Conservation (phyloP, 2,113 vertebrate species). For the Rhinoptilus africanus region DNA sequence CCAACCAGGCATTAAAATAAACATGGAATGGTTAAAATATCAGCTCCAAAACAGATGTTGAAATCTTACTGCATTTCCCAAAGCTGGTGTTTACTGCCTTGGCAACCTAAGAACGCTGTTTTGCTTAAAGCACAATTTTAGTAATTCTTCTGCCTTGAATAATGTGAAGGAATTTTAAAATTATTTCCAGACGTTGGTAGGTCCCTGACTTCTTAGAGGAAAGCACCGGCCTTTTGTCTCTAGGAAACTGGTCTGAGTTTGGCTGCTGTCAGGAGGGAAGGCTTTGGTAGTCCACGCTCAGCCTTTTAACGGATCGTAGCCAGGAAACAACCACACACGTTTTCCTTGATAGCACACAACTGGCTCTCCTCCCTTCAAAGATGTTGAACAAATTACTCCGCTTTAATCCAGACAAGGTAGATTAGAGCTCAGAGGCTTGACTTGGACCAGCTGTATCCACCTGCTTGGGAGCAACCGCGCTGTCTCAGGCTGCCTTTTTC, state of each 20-base stretch:
- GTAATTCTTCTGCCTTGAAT: slow-evolving; percentile 69
- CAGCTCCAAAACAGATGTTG: slow-evolving; percentile 62
- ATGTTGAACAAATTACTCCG: slow-evolving; percentile 67
- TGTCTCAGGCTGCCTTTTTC: not conserved
- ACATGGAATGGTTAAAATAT: slow-evolving; percentile 32
- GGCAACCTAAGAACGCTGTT: slow-evolving; percentile 61
- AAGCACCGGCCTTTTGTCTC: slow-evolving; percentile 13
- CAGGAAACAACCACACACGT: slow-evolving; percentile 57
- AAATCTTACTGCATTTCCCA: slow-evolving; percentile 58
- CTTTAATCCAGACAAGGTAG: slow-evolving; percentile 72
- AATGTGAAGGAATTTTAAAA: slow-evolving; percentile 66
- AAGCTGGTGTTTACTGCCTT: slow-evolving; percentile 65
- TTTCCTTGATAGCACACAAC: slow-evolving; percentile 15
- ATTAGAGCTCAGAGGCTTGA: slow-evolving; percentile 53
- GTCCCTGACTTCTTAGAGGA: not conserved
- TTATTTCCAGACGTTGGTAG: slow-evolving; percentile 63
- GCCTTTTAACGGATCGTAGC: slow-evolving; percentile 19
- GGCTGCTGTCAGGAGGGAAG: slow-evolving; percentile 52
- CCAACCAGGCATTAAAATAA: slow-evolving; percentile 46
- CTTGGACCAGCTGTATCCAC: slow-evolving; percentile 39
- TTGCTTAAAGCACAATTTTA: slow-evolving; percentile 64
- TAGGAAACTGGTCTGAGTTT: slow-evolving; percentile 23
- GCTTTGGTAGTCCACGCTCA: slow-evolving; percentile 46
- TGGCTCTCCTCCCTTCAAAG: slow-evolving; percentile 38
- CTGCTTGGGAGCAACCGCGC: not conserved